Evolutionary conservation across 2,888 invertebrate species (phyloP).

Genomic region (Tipula lateralis): DNA sequence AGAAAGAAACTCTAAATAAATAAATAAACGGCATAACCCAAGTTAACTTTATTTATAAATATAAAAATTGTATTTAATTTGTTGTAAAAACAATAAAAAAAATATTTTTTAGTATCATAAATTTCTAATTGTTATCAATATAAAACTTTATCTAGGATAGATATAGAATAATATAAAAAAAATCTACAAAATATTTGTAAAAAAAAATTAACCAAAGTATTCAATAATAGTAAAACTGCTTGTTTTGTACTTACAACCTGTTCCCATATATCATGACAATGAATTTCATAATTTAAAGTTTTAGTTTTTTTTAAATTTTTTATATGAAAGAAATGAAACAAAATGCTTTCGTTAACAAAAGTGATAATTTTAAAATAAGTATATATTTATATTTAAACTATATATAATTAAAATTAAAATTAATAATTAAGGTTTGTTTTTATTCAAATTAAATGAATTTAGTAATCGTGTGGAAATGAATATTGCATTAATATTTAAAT

Average conservation of each 20-base stretch:
- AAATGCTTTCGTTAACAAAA: conserved; percentile 24
- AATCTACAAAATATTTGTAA: conserved; percentile 1
- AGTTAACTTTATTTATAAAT: neutral
- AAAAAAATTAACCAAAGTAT: conserved; percentile 11
- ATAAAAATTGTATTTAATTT: neutral
- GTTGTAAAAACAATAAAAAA: conserved; percentile 6
- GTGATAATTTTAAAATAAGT: neutral
- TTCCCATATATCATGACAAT: conserved; percentile 12
- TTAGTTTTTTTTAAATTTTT: neutral
- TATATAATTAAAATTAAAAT: neutral
- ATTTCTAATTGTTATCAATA: conserved; percentile 11
- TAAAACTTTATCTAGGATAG: conserved; percentile 24
- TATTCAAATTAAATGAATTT: neutral
- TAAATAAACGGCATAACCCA: conserved; percentile 4
- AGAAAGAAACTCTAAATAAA: conserved; percentile 11
- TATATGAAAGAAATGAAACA: conserved; percentile 11
- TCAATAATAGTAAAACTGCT: conserved; percentile 6
- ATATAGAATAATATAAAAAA: conserved; percentile 6
- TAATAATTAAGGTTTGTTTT: neutral
- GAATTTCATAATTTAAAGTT: conserved; percentile 6
- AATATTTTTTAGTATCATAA: neutral
- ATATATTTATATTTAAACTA: neutral
- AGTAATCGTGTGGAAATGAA: neutral
- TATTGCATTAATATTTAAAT: neutral
- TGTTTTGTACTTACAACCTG: conserved; percentile 28